phyloP scores from a whole-genome alignment of 2,797 vertebrate genomes.

The Petrocephalus sullivani region DNA sequence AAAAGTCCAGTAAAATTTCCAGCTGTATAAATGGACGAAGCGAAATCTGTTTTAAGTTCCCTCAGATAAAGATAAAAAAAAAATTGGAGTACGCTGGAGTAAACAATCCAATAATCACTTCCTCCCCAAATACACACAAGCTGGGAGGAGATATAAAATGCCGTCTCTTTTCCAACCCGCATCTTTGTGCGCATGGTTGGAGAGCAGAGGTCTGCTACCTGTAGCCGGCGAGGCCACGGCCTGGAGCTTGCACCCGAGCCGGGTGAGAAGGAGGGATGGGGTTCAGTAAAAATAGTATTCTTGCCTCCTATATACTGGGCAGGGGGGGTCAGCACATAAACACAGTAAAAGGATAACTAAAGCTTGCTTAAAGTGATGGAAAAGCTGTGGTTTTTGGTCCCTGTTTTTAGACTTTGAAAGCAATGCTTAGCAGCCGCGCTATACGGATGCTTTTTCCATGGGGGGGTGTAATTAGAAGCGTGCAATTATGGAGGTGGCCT shows the following conservation, averaged over 20 bases:
- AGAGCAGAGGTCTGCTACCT: neutral
- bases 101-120: neutral
- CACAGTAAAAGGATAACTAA: neutral
- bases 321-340: neutral
- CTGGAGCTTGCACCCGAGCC: neutral
- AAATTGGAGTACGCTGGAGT: neutral
- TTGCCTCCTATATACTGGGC: neutral
- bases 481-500: conserved; percentile 49
- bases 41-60: neutral
- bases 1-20: neutral
- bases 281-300: neutral
- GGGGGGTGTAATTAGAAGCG: conserved; percentile 37
- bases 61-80: neutral
- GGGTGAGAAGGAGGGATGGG: neutral
- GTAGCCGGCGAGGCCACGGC: neutral
- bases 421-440: conserved; percentile 30
- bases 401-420: conserved; percentile 25
- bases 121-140: neutral
- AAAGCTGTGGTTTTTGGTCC: conserved; percentile 30
- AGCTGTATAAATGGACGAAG: neutral
- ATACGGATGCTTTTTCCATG: conserved; percentile 35
- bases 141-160: neutral
- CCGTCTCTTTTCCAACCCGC: neutral
- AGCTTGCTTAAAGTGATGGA: conserved; percentile 25
- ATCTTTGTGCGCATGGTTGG: neutral